These are phyloP conservation scores for Smithornis capensis DNA, from an alignment of 2,113 vertebrate species.

Conservation along the genomic window DNA sequence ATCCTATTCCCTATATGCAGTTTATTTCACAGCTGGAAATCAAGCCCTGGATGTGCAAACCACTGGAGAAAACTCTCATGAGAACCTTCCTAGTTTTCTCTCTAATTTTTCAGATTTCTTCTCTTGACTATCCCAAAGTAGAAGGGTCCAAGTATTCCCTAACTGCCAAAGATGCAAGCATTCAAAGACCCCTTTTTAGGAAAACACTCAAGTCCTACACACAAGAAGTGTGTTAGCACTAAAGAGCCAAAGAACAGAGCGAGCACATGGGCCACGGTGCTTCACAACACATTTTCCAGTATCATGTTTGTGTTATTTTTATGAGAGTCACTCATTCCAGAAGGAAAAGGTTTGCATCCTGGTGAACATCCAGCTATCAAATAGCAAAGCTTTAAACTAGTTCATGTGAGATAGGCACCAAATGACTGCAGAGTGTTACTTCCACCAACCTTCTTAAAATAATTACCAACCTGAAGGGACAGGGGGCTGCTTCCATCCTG, in stretches of 20 bases:
- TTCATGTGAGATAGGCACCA: background rate
- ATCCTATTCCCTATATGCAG: background rate
- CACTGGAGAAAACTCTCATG: background rate
- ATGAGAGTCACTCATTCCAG: background rate
- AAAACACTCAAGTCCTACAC: background rate
- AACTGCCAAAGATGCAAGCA: background rate
- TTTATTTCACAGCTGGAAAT: background rate
- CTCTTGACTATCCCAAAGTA: background rate
- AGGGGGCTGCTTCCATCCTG: slow-evolving; percentile 83
- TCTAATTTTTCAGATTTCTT: background rate
- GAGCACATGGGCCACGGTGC: background rate
- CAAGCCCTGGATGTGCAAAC: background rate
- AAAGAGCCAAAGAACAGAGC: background rate
- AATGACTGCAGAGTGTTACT: background rate
- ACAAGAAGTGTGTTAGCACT: background rate
- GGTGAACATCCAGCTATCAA: background rate
- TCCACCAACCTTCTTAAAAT: background rate
- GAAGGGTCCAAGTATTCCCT: background rate
- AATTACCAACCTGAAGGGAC: slow-evolving; percentile 86
- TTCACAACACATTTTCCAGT: background rate
- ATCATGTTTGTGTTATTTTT: background rate
- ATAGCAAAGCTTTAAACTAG: background rate
- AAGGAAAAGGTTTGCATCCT: background rate
- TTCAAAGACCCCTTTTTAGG: background rate
- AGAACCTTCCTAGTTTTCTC: background rate